Percentiles rank a stretch among this genome's conserved stretches.
phyloP scores from a whole-genome alignment of 2,888 invertebrate genomes.

The Caenorhabditis japonica region DNA sequence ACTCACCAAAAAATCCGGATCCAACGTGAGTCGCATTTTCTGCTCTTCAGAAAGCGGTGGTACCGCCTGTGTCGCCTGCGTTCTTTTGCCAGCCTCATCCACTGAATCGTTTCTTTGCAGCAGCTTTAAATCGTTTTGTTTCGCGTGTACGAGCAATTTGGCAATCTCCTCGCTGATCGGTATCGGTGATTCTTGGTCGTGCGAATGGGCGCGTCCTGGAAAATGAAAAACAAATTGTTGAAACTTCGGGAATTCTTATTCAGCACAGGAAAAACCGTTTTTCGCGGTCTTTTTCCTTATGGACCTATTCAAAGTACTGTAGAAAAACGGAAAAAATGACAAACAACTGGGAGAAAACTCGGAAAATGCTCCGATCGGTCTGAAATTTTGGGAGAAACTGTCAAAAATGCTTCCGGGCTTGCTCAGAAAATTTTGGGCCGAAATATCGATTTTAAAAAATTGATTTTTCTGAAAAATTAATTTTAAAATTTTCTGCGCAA shows the following conservation, averaged over 20 bases:
- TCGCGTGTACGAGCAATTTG: conserved; percentile 81
- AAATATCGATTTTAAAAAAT: too few relatives aligned
- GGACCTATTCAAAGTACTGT: too few relatives aligned
- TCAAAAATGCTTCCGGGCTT: too few relatives aligned
- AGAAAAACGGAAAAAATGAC: too few relatives aligned
- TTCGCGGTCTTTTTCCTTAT: too few relatives aligned
- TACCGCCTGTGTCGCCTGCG: conserved; percentile 39
- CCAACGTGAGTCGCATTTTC: conserved; percentile 50
- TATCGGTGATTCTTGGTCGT: conserved; percentile 64
- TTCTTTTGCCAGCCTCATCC: conserved; percentile 29
- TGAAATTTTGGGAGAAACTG: too few relatives aligned
- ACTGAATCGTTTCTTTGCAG: conserved; percentile 37
- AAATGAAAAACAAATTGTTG: background rate
- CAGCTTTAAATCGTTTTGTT: conserved; percentile 82
- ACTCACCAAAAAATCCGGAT: conserved; percentile 47
- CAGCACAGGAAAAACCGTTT: background rate
- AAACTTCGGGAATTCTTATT: background rate
- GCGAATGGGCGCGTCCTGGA: conserved; percentile 58
- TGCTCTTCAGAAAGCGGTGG: conserved; percentile 72
- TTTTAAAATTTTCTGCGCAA: too few relatives aligned
- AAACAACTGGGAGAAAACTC: too few relatives aligned
- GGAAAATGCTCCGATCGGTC: too few relatives aligned
- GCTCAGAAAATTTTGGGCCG: too few relatives aligned
- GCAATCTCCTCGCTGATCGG: conserved; percentile 71
- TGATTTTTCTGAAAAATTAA: too few relatives aligned